Base-by-base conservation (phyloP, 1,140 invertebrate genomes). In the Microplitis mediator region DNA sequence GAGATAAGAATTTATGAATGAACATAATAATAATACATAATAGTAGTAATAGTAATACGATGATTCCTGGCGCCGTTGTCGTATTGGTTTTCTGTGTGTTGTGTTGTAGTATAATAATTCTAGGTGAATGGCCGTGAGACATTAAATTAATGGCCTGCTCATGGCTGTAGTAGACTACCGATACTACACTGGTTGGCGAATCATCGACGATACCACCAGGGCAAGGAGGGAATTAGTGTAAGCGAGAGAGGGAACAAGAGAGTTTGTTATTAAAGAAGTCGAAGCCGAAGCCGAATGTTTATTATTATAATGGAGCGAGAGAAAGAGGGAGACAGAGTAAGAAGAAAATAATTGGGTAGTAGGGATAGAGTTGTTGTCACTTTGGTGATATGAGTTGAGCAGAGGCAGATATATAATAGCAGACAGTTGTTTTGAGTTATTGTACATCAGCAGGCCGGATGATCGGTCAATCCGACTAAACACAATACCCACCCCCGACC, bases 1-100 rank as follows among this genome's bases (percentile, higher is more conserved):
- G 31, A 74, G 77, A 78, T 78, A 79, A 79, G 75, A 69, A 60
- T 60, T 56, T 23, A 74, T 81, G 77, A 76, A 81, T 81, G 77
- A 81, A 79, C 79, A 77, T 76, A 77, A 54, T 71, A 16, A 8
- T 45, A 5, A 45, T 45, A 45, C 0, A 45, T 45, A 45, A 45
- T 45, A 45, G 39, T 45, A 45, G 39, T 45, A 45, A 45, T 45
- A 45, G 6, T 6, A 8, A 9, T 45, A 45, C 11, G 23, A 23
- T 23, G 23, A 45, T 45, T 9, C 5, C 39, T 45, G 6, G 39
- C 6, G 6, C 5, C 6, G 39, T 45, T 6, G 11, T 45, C 6
- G 31, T 60, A 8, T 9, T 11, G 56, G 23, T 16, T 56, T 14
- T 50, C 6, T 5, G 14, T 4, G 56, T 31, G 16, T 6, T 60